Conservation (phyloP, 2,113 vertebrate species). For the Tachuris rubrigastra region DNA sequence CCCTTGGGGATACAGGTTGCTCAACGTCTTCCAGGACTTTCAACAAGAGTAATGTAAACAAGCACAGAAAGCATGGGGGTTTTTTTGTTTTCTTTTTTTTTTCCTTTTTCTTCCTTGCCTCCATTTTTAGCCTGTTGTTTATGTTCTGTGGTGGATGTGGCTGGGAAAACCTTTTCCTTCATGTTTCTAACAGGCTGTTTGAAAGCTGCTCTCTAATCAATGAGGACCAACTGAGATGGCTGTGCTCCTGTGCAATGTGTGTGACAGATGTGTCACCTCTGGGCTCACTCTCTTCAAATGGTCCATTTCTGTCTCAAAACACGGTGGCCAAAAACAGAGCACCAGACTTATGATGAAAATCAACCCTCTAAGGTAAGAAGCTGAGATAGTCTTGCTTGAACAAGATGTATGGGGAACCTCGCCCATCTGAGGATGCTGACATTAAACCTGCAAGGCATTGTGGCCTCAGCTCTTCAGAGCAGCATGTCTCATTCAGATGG, state of each 20-base stretch:
- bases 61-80: neutral
- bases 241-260: rapidly evolving
- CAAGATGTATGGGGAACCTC: neutral
- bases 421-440: neutral
- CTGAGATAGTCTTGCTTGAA: neutral
- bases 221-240: neutral
- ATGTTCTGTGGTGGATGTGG: neutral
- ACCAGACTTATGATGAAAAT: neutral
- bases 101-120: neutral
- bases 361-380: neutral
- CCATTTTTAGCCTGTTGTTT: neutral
- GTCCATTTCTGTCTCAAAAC: constrained; percentile 5
- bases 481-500: neutral
- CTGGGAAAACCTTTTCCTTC: neutral
- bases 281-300: neutral
- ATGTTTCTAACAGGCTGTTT: neutral
- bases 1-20: neutral
- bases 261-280: neutral
- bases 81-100: neutral
- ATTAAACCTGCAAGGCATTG: neutral
- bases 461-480: neutral
- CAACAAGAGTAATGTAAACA: neutral
- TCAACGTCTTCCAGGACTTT: neutral
- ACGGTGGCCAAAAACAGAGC: neutral
- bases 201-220: neutral